Evolutionary conservation across 2,113 vertebrate genomes (phyloP).

Genomic region (Synodontis membranacea): DNA sequence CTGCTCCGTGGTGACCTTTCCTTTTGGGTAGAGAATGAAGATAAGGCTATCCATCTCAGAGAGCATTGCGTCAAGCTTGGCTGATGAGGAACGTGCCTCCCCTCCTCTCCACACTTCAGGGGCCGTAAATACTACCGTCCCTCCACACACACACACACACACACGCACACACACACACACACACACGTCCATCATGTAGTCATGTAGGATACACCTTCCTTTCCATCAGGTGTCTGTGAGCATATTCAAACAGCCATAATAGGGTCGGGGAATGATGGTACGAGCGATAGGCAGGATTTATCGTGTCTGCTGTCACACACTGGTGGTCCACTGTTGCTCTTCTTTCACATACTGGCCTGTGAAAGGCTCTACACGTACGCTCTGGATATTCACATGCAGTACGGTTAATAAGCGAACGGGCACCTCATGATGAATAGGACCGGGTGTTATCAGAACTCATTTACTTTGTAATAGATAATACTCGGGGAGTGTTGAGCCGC

Average conservation of each 20-base stretch:
- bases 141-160: neutral
- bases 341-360: neutral
- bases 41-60: slow-evolving; percentile 37
- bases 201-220: slow-evolving; percentile 21
- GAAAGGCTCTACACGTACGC: neutral
- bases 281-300: slow-evolving; percentile 20
- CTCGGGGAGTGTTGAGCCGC: neutral
- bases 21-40: slow-evolving; percentile 39
- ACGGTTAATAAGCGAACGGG: neutral
- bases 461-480: slow-evolving; percentile 12
- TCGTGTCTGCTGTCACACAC: slow-evolving; percentile 34
- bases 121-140: slow-evolving; percentile 39
- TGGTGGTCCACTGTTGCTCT: neutral
- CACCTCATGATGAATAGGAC: neutral
- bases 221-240: slow-evolving; percentile 44
- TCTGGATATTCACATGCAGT: neutral
- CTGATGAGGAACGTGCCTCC: slow-evolving; percentile 43
- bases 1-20: slow-evolving; percentile 35
- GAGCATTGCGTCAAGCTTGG: slow-evolving; percentile 15
- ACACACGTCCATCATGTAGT: slow-evolving; percentile 22
- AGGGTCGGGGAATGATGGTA: neutral
- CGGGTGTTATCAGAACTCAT: neutral
- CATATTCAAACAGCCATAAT: slow-evolving; percentile 33
- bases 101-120: slow-evolving; percentile 26
- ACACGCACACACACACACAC: neutral